Base-by-base conservation (phyloP, 1,140 invertebrate species). In the Trypoxylus dichotomus region DNA sequence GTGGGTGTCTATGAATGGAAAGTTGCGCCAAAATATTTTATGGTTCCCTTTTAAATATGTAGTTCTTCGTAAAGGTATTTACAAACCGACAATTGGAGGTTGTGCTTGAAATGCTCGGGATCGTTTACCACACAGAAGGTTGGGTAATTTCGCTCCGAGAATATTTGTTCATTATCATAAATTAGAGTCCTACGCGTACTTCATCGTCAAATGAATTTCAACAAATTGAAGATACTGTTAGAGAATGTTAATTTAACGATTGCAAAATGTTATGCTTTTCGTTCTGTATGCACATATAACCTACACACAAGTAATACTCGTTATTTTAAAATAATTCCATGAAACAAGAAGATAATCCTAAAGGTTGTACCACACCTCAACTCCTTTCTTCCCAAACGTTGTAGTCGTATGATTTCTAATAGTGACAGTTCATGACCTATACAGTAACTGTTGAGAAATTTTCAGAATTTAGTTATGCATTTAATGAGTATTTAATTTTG, bases 111-210 rank as follows among this genome's bases (percentile, higher is more conserved):
- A 68, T 68, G 21, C 27, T 27, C 60, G 60, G 3, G 60, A 27
- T 68, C 21, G 21, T 8, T 68, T 24, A 68, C 60, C 24, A 68
- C 60, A 68, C 27, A 25, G 27, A 68, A 27, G 10, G 27, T 68
- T 21, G 19, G 24, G 60, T 27, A 68, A 68, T 24, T 68, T 68
- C 8, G 60, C 27, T 68, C 2, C 60, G 60, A 68, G 60, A 13
- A 29, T 68, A 29, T 68, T 68, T 68, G 60, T 68, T 68, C 60
- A 68, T 68, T 68, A 29, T 24, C 60, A 68, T 68, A 68, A 68
- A 68, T 68, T 68, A 27, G 19, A 68, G 13, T 68, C 60, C 60
- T 27, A 68, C 60, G 19, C 19, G 47, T 54, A 19, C 19, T 54
- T 54, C 47, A 25, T 24, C 21, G 60, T 25, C 24, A 29, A 68